These are phyloP conservation scores for Limnothrissa miodon DNA, from an alignment of 2,113 vertebrate genomes.

Conservation along the genomic window DNA sequence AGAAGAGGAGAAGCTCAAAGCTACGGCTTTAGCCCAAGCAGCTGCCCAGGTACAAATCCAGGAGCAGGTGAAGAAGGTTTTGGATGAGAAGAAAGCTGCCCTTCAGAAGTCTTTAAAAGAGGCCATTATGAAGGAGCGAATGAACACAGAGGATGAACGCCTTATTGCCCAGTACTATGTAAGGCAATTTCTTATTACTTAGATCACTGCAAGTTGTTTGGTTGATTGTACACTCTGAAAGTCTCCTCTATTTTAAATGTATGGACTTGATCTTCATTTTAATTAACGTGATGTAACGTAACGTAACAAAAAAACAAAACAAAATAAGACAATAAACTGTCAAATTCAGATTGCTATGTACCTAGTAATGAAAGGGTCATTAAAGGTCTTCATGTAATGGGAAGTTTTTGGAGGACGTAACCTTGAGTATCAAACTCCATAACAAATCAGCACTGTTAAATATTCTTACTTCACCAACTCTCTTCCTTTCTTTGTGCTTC, in stretches of 20 bases:
- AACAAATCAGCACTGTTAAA: neutral
- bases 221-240: neutral
- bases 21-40: constrained; percentile 45
- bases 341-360: no score
- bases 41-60: constrained; percentile 54
- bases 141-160: constrained; percentile 53
- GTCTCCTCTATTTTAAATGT: no score
- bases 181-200: constrained; percentile 32
- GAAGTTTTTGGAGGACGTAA: no score
- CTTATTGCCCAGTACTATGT: constrained; percentile 68
- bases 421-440: no score
- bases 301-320: no score
- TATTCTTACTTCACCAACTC: constrained; percentile 11
- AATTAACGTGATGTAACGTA: no score
- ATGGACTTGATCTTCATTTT: no score
- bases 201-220: neutral
- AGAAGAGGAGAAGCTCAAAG: constrained; percentile 51
- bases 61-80: constrained; percentile 58
- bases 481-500: constrained; percentile 43
- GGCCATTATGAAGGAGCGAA: constrained; percentile 49
- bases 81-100: constrained; percentile 51
- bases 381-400: no score
- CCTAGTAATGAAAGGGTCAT: no score
- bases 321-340: no score
- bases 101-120: constrained; percentile 52